Evolutionary conservation across 2,797 vertebrate species (phyloP).

Genomic region (Channa striata): DNA sequence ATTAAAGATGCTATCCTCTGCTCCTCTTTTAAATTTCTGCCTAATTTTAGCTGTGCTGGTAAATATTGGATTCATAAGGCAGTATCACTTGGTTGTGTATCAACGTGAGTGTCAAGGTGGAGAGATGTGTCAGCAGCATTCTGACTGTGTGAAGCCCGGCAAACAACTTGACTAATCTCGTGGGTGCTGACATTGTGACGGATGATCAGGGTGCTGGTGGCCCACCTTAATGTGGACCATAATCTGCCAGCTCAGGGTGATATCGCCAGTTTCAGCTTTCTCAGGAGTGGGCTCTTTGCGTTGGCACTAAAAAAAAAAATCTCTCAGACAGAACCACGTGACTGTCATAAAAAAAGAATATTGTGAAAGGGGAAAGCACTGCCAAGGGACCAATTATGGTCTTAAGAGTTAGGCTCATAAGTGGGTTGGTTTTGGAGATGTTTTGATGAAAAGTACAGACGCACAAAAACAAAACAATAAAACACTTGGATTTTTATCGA

Average conservation of each 20-base stretch:
- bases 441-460: constrained; percentile 50
- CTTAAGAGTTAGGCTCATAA: constrained; percentile 47
- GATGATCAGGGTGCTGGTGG: constrained; percentile 74
- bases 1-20: constrained; percentile 38
- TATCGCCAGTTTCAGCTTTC: constrained; percentile 53
- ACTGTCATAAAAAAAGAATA: constrained; percentile 54
- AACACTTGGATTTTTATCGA: constrained; percentile 28
- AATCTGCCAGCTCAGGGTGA: constrained; percentile 70
- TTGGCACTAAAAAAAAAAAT: constrained; percentile 10
- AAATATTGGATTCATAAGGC: constrained; percentile 69
- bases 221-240: constrained; percentile 73
- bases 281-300: neutral
- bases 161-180: constrained; percentile 76
- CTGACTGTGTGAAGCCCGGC: constrained; percentile 63
- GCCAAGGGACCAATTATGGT: constrained; percentile 59
- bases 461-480: constrained; percentile 43
- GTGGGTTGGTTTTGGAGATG: constrained; percentile 43
- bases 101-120: constrained; percentile 67
- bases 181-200: constrained; percentile 77
- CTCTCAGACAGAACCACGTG: constrained; percentile 53
- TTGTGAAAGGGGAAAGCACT: constrained; percentile 42
- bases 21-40: constrained; percentile 45
- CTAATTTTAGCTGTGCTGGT: constrained; percentile 53
- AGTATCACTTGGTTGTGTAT: constrained; percentile 46
- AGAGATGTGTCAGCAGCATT: constrained; percentile 73